Percentiles rank a stretch among this genome's conserved stretches.
Evolutionary conservation across 2,797 vertebrate genomes (phyloP).

Genomic region (Hafferia zeledoni): DNA sequence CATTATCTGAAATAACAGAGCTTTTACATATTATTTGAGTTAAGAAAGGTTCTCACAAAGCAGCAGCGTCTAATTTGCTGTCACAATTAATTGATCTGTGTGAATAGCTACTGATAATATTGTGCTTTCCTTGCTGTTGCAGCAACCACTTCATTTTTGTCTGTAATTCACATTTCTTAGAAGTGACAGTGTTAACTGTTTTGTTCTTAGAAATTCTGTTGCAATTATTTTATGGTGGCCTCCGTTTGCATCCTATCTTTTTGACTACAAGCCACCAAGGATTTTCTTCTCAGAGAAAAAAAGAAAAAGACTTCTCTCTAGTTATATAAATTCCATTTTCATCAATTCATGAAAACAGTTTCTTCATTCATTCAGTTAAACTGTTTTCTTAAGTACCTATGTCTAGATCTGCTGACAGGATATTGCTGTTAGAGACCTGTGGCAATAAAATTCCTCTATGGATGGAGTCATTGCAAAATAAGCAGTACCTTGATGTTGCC

Average conservation of each 20-base stretch:
- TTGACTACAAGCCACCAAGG: not conserved
- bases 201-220: not conserved
- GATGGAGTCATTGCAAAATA: not conserved
- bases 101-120: not conserved
- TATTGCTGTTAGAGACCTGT: not conserved
- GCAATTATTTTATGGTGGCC: not conserved
- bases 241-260: not conserved
- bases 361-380: not conserved
- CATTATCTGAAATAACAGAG: not conserved
- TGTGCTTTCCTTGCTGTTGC: not conserved
- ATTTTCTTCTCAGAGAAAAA: not conserved
- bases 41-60: not conserved
- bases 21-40: not conserved
- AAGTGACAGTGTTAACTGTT: not conserved
- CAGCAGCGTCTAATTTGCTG: not conserved
- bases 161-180: not conserved
- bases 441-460: not conserved
- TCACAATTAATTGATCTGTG: conserved; percentile 3
- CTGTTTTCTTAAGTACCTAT: not conserved
- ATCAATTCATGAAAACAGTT: not conserved
- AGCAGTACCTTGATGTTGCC: not conserved
- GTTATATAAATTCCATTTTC: not conserved
- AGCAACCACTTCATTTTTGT: not conserved
- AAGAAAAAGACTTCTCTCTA: not conserved
- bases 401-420: not conserved